A percentile compares a stretch with the other conserved stretches of the same genome.
These are phyloP conservation scores for Melanerpes formicivorus DNA, from an alignment of 2,113 vertebrate genomes.

Conservation along the genomic window DNA sequence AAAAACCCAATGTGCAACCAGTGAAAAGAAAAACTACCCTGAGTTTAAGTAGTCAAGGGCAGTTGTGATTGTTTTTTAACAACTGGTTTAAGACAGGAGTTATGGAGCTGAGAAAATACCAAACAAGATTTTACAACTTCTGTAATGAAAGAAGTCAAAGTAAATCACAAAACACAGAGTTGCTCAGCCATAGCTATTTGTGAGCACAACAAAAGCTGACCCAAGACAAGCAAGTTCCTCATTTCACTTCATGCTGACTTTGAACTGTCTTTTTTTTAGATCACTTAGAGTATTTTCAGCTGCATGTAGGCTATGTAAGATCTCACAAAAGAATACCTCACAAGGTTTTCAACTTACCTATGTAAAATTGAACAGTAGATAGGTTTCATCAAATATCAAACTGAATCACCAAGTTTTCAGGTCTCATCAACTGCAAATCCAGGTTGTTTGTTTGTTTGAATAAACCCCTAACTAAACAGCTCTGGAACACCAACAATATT, in stretches of 20 bases:
- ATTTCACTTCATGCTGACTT: neutral
- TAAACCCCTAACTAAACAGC: neutral
- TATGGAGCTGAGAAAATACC: neutral
- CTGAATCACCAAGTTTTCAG: neutral
- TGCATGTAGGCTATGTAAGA: rapidly evolving
- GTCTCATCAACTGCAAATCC: neutral
- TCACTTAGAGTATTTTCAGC: neutral
- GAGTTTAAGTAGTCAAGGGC: neutral
- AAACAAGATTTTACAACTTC: neutral
- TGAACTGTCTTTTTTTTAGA: neutral
- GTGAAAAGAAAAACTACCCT: neutral
- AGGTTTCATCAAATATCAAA: neutral
- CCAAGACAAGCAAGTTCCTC: slow-evolving; percentile 19
- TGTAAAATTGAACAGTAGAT: neutral
- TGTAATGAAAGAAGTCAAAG: neutral
- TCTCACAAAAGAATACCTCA: neutral
- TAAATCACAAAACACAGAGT: neutral
- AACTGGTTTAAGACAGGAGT: neutral
- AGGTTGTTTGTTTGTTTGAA: neutral
- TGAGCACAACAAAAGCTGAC: neutral
- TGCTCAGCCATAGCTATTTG: neutral
- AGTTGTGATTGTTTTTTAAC: neutral
- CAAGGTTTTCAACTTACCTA: neutral
- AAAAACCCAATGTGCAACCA: neutral
- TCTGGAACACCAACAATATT: neutral